Evolutionary conservation across 1,140 invertebrate species (phyloP), one percentile per base, ranked within the genome.

Genomic region (Diprion similis): DNA sequence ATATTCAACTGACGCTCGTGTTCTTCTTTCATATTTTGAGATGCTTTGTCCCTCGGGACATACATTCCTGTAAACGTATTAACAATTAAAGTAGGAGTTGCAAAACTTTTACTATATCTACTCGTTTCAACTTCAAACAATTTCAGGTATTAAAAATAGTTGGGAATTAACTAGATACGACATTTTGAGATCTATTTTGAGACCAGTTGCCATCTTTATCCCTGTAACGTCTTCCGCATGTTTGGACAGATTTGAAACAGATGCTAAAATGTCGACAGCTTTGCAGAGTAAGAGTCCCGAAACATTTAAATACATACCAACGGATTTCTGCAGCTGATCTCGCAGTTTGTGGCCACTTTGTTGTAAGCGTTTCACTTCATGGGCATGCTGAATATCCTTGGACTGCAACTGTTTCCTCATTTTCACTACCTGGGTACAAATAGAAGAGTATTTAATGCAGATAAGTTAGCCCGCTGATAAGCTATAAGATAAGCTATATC

Each of bases 321-420:
- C 66, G 68, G 79, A 75, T 64, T 82, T 83, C 66, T 77, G 76
- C 46, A 83, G 76, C 46, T 80, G 81, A 17, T 81, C 78, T 10
- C 76, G 76, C 1, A 82, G 75, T 68, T 82, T 83, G 11, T 82
- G 76, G 13, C 72, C 75, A 71, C 19, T 79, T 19, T 76, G 77
- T 37, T 75, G 76, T 46, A 82, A 71, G 15, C 80, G 74, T 69
- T 77, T 78, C 45, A 83, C 13, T 71, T 82, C 77, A 10, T 83
- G 81, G 17, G 79, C 72, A 64, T 83, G 80, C 71, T 82, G 80
- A 76, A 46, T 67, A n/a, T 83, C 77, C 71, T 79, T 82, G 0
- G 80, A 83, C n/a, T 77, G 78, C 10, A 75, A 70, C 71, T 82
- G 80, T 75, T 83, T 83, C 46, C 71, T 76, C 64, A 83, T 70